Conservation (phyloP, 1,140 invertebrate species). For the Megathymus violae region DNA sequence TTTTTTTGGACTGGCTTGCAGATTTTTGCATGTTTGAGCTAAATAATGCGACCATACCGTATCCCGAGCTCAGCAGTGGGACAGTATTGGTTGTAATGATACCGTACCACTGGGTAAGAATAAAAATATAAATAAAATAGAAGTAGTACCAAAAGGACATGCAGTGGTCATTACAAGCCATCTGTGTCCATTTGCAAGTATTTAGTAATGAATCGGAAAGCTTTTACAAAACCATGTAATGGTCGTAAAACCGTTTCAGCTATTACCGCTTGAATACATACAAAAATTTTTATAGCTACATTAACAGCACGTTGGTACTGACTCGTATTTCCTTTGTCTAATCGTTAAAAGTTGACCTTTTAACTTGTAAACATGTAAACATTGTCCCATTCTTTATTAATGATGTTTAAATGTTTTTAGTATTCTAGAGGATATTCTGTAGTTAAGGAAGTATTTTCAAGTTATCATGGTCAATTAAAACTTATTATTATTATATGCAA, state of each 20-base stretch:
- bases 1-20: too few relatives aligned
- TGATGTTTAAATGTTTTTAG: conserved; percentile 11
- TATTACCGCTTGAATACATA: neutral
- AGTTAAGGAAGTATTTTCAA: conserved; percentile 2
- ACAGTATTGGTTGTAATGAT: too few relatives aligned
- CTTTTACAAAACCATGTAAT: neutral
- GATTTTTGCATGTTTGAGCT: too few relatives aligned
- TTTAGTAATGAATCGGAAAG: too few relatives aligned
- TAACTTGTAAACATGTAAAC: conserved; percentile 7
- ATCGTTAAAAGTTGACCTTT: conserved; percentile 12
- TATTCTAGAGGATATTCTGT: conserved; percentile 4
- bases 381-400: conserved; percentile 17
- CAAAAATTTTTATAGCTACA: neutral
- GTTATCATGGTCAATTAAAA: neutral
- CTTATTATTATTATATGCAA: too few relatives aligned
- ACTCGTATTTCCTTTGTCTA: conserved; percentile 3
- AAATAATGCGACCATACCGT: too few relatives aligned
- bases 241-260: neutral
- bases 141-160: too few relatives aligned
- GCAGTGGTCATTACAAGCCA: too few relatives aligned
- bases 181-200: too few relatives aligned
- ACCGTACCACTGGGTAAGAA: too few relatives aligned
- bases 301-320: neutral
- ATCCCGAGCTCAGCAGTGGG: too few relatives aligned
- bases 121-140: too few relatives aligned